Evolutionary conservation across 2,113 vertebrate species (phyloP).

Genomic region (Indri indri): DNA sequence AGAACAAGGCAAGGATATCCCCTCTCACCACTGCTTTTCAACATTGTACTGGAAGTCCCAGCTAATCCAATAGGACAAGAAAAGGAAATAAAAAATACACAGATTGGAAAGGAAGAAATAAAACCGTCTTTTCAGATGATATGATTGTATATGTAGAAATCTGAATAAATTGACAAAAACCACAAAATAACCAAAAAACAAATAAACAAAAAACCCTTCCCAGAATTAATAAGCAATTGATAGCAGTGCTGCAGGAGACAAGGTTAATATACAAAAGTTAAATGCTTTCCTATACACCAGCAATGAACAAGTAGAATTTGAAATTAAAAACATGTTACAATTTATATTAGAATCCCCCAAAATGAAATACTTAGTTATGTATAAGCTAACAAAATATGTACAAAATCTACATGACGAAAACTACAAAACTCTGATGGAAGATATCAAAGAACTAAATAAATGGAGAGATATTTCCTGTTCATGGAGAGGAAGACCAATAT

Average conservation of each 20-base stretch:
- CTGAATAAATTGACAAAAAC: not conserved
- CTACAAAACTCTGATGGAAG: not conserved
- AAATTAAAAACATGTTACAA: not conserved
- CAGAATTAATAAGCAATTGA: not conserved
- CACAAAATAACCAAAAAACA: not conserved
- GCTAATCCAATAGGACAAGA: not conserved
- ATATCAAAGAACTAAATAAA: not conserved
- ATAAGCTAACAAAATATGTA: not conserved
- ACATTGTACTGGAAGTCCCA: not conserved
- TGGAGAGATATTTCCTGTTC: not conserved
- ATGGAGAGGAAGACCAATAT: not conserved
- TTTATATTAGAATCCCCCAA: not conserved
- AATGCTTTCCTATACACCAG: not conserved
- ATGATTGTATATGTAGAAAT: not conserved
- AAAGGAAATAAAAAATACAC: not conserved
- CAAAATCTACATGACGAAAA: not conserved
- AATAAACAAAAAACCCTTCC: not conserved
- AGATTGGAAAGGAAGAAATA: not conserved
- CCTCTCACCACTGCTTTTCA: not conserved
- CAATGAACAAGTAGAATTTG: not conserved
- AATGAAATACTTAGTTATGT: not conserved
- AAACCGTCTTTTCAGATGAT: not conserved
- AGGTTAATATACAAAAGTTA: not conserved
- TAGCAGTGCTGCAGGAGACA: not conserved
- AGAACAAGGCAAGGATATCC: not conserved